phyloP scores from a whole-genome alignment of 2,113 vertebrate genomes.

The Chunga burmeisteri region DNA sequence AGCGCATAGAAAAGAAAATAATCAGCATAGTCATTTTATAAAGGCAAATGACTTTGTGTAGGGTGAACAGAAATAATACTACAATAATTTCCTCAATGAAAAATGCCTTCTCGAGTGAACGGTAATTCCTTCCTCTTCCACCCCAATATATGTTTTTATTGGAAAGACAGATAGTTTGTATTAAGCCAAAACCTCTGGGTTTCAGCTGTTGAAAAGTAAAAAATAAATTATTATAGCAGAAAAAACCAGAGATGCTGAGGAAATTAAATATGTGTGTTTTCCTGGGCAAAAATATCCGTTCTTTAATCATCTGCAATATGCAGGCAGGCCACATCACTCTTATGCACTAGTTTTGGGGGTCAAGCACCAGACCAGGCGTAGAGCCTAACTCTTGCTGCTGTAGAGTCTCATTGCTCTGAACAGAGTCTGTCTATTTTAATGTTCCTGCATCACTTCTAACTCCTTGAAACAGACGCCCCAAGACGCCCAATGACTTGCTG shows the following conservation, averaged over 20 bases:
- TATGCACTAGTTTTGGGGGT: not conserved
- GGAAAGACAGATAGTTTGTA: not conserved
- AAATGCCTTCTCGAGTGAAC: not conserved
- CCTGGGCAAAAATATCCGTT: not conserved
- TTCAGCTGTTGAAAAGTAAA: slow-evolving; percentile 2
- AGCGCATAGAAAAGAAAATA: not conserved
- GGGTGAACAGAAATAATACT: not conserved
- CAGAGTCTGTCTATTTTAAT: not conserved
- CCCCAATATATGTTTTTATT: not conserved
- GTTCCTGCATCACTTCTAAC: not conserved
- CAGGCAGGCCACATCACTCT: rapidly evolving
- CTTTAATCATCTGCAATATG: not conserved
- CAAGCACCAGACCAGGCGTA: not conserved
- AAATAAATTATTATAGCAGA: not conserved
- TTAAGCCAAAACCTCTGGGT: not conserved
- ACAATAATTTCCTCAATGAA: not conserved
- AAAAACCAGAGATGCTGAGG: not conserved
- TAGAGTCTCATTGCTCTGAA: not conserved
- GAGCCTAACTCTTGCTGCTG: not conserved
- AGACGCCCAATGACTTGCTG: slow-evolving; percentile 72
- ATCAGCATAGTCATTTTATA: not conserved
- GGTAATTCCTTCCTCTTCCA: not conserved
- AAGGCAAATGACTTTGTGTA: not conserved
- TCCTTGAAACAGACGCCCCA: slow-evolving; percentile 59
- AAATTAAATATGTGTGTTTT: not conserved